These are phyloP conservation scores for Xestia c-nigrum DNA, from an alignment of 2,888 invertebrate genomes.

Conservation along the genomic window DNA sequence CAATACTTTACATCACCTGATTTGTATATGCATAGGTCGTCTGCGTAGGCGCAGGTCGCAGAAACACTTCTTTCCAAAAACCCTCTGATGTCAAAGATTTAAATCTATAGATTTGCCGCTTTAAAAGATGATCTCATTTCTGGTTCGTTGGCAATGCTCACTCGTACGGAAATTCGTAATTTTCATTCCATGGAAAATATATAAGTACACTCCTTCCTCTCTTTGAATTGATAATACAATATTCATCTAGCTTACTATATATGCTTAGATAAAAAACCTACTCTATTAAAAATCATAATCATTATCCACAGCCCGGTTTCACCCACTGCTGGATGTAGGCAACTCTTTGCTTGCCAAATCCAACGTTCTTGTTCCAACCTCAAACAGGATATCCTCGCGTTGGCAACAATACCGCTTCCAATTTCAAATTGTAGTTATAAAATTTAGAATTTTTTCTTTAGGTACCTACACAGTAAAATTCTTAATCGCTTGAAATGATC, in stretches of 20 bases:
- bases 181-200: background rate
- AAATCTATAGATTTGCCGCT: background rate
- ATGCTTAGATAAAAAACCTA: no score
- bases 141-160: background rate
- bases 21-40: slow-evolving; percentile 74
- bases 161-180: background rate
- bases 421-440: background rate
- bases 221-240: background rate
- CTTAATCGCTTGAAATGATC: rapidly evolving
- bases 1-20: slow-evolving; percentile 57
- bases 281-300: no score
- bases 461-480: background rate
- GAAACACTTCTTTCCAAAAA: slow-evolving; percentile 49
- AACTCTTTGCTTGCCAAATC: background rate
- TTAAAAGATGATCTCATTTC: background rate
- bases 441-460: background rate
- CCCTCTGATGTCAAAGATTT: background rate
- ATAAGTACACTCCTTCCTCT: background rate
- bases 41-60: slow-evolving; percentile 74
- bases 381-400: background rate
- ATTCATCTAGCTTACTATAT: no score
- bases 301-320: no score
- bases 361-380: background rate
- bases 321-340: no score
- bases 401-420: background rate